These are phyloP conservation scores for Polyploca ridens DNA, from an alignment of 2,888 invertebrate species.

Conservation along the genomic window DNA sequence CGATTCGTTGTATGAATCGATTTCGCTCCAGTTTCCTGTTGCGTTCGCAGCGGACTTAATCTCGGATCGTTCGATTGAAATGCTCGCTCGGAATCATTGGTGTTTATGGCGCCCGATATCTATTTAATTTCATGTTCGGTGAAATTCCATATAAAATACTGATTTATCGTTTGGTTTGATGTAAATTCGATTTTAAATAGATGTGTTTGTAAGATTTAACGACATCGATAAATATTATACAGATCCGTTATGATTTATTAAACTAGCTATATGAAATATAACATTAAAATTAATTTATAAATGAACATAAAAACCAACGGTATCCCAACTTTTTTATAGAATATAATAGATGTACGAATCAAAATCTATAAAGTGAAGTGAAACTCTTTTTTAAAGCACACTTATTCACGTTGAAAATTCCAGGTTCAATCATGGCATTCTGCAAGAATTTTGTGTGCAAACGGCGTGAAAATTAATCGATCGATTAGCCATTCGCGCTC, in stretches of 20 bases:
- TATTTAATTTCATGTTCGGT: conserved; percentile 58
- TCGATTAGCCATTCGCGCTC: conserved; percentile 78
- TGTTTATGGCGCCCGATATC: conserved; percentile 55
- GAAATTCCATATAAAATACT: conserved; percentile 49
- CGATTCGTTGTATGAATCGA: conserved; percentile 78
- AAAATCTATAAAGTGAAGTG: neutral
- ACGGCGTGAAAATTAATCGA: conserved; percentile 79
- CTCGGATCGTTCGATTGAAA: conserved; percentile 71
- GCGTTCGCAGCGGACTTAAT: conserved; percentile 75
- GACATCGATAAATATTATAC: neutral
- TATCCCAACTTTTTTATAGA: no score
- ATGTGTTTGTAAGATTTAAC: no score
- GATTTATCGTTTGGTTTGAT: conserved; percentile 41
- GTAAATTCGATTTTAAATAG: conserved; percentile 13
- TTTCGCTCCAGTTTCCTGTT: conserved; percentile 80
- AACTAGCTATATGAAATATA: no score
- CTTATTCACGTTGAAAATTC: conserved; percentile 14
- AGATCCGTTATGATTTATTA: neutral
- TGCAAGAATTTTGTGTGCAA: conserved; percentile 68
- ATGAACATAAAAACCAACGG: no score
- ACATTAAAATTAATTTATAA: no score
- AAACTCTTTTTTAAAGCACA: neutral
- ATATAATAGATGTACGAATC: neutral
- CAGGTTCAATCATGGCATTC: conserved; percentile 56
- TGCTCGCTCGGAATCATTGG: conserved; percentile 55